Conservation (phyloP, 1,140 invertebrate genomes). For the Pectinophora gossypiella region DNA sequence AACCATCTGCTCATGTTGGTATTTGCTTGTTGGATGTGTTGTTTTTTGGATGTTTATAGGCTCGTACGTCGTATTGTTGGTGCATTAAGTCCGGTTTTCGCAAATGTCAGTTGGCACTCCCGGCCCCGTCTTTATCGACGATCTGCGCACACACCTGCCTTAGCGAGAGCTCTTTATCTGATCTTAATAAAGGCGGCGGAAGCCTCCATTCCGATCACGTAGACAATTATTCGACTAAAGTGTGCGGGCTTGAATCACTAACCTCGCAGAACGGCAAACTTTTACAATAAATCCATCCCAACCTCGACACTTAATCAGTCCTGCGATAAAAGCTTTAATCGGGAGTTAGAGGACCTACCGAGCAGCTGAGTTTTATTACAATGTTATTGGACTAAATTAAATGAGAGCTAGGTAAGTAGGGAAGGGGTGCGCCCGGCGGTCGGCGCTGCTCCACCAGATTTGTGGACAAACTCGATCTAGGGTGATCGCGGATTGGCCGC, state of each 20-base stretch:
- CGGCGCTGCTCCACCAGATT: neutral
- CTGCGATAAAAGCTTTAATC: constrained; percentile 56
- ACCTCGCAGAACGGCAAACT: constrained; percentile 64
- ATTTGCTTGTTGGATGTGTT: no score
- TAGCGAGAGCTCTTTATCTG: constrained; percentile 34
- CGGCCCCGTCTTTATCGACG: neutral
- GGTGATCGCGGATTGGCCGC: neutral
- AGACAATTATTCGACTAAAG: constrained; percentile 73
- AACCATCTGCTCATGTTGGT: no score
- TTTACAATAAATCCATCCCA: constrained; percentile 67
- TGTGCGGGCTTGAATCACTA: constrained; percentile 70
- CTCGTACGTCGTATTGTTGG: no score
- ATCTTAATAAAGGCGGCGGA: constrained; percentile 51
- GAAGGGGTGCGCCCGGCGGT: neutral
- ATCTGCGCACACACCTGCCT: constrained; percentile 15
- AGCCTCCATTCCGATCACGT: constrained; percentile 66
- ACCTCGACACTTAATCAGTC: constrained; percentile 69
- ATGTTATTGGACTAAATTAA: constrained; percentile 2
- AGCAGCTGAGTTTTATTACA: constrained; percentile 1
- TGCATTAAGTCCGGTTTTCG: neutral
- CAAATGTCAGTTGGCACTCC: neutral
- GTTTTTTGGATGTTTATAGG: no score
- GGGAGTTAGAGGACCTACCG: constrained; percentile 17
- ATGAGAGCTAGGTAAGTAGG: neutral
- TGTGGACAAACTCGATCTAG: neutral